Conservation (phyloP, 2,888 invertebrate species). For the Therioaphis trifolii region DNA sequence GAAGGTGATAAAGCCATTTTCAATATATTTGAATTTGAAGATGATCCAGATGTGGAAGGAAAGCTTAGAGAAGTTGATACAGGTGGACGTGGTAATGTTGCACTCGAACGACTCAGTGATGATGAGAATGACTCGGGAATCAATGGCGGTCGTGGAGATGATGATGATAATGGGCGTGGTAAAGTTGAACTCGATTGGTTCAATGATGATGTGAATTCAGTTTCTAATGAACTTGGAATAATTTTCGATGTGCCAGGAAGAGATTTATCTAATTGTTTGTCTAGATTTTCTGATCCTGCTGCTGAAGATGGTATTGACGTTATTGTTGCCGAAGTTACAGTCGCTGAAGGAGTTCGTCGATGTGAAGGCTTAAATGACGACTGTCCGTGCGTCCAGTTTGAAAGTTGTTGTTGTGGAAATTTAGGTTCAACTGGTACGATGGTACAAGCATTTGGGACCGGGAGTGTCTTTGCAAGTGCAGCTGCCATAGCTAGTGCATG, state of each 20-base stretch:
- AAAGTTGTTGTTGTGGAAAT: too few species aligned
- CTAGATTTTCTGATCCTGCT: background rate
- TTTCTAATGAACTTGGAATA: background rate
- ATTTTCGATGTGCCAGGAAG: background rate
- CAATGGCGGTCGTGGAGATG: too few species aligned
- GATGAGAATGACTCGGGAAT: too few species aligned
- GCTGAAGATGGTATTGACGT: background rate
- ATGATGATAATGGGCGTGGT: background rate
- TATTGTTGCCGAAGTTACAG: background rate
- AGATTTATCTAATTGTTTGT: background rate
- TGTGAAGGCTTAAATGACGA: background rate
- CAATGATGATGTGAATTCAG: background rate
- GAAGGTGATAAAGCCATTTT: too few species aligned
- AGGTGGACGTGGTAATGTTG: background rate
- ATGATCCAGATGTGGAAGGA: too few species aligned
- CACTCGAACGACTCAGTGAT: too few species aligned
- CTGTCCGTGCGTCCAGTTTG: background rate
- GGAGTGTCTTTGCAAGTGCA: conserved; percentile 68
- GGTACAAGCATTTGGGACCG: background rate
- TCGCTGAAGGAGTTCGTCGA: conserved; percentile 14
- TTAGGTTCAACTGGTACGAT: background rate
- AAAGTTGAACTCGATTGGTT: background rate
- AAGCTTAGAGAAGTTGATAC: too few species aligned
- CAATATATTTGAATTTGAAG: too few species aligned
- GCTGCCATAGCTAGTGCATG: conserved; percentile 40